Percentiles rank a stretch among this genome's conserved stretches.
These are phyloP conservation scores for Gila robusta DNA, from an alignment of 2,797 vertebrate genomes.

Conservation along the genomic window DNA sequence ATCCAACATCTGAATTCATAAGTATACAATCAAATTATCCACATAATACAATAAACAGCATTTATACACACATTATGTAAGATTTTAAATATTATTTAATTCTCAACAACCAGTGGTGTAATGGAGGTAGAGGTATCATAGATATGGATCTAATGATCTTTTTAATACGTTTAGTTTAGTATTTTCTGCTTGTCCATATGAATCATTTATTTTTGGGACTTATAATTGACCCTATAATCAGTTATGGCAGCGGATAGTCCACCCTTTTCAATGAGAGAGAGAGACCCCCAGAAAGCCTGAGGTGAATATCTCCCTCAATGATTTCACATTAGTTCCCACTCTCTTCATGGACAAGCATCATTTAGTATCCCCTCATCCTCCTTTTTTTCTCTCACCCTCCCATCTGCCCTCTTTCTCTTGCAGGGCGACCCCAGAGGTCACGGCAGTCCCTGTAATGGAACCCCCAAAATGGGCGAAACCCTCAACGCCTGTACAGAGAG, in stretches of 20 bases:
- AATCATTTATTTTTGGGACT: constrained; percentile 36
- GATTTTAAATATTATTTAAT: neutral
- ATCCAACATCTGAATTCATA: neutral
- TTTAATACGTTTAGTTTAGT: neutral
- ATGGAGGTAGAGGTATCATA: neutral
- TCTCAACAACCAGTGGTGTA: neutral
- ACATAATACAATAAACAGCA: neutral
- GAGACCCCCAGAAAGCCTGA: constrained; percentile 48
- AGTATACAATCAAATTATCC: neutral
- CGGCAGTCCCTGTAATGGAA: constrained; percentile 64
- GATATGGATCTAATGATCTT: neutral
- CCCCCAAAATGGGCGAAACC: constrained; percentile 66
- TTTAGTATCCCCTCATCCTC: constrained; percentile 57
- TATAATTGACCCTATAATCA: constrained; percentile 46
- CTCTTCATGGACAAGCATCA: constrained; percentile 64
- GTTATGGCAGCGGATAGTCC: constrained; percentile 22
- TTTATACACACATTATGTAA: neutral
- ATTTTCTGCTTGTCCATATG: neutral
- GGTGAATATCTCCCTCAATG: constrained; percentile 73
- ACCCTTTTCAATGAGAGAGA: constrained; percentile 8
- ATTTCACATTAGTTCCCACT: constrained; percentile 56
- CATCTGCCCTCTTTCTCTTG: constrained; percentile 74
- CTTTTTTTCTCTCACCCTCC: constrained; percentile 71
- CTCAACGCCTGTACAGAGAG: constrained; percentile 58
- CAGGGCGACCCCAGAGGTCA: constrained; percentile 75